Evolutionary conservation across 1,140 invertebrate species (phyloP), one percentile per base, ranked within the genome.

Genomic region (Meteorus sp.): DNA sequence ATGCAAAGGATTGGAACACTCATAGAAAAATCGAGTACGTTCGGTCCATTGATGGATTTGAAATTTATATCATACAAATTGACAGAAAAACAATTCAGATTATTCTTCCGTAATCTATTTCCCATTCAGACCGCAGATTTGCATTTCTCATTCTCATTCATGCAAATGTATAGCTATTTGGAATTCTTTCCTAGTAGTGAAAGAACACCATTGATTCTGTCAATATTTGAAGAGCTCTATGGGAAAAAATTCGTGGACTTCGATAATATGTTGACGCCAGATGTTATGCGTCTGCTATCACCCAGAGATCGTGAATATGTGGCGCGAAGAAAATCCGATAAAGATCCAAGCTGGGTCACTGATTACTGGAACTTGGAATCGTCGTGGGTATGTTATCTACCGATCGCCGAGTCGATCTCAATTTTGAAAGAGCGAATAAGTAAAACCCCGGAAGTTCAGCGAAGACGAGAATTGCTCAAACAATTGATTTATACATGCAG

Each of bases 401-500:
- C 29, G 20, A 39, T 22, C 13, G 31, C 9, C 2, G 19, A n/a
- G 5, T 23, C 20, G 6, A 69, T 78, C 35, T 50, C 65, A 0
- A 4, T 48, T 1, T 59, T 79, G 0, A 74, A 65, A 45, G 7
- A 37, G 0, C 45, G 70, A 54, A 73, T 78, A 8, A 0, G 3
- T 0, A 67, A 59, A 19, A 23, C 43, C 8, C 51, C 61, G 5
- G 39, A 58, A 4, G 8, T 35, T 3, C 19, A 51, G 0, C 19
- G 56, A 0, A 60, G 69, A 31, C 0, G 51, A 1, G 2, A 17
- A 0, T n/a, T 73, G 1, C 41, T 71, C 0, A n/a, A 56, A 0
- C 60, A 70, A 17, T 41, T 78, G 51, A 65, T 79, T 3, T 68
- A 60, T 13, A 56, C 45, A 5, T 79, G 74, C 33, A 68, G 62